Conservation (phyloP, 2,888 invertebrate species). For the Dynastes hyllus region DNA sequence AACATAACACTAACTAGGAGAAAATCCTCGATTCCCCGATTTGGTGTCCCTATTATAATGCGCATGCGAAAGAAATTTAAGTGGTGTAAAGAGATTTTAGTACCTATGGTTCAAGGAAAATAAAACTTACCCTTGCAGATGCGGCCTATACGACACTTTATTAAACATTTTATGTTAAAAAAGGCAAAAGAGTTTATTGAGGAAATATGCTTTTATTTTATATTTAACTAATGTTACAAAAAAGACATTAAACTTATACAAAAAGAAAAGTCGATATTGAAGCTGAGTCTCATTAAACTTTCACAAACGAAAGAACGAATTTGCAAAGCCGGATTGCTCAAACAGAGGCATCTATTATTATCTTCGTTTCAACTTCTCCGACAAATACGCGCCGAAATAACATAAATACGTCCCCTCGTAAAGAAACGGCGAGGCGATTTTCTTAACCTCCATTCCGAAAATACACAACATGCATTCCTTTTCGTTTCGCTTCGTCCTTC, state of each 20-base stretch:
- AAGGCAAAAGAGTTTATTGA: no score
- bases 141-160: no score
- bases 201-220: no score
- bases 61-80: no score
- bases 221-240: neutral
- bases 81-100: no score
- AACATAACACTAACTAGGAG: no score
- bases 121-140: no score
- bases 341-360: neutral
- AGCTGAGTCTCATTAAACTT: neutral
- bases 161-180: no score
- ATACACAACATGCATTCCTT: neutral
- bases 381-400: neutral
- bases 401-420: neutral
- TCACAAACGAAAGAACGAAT: neutral
- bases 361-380: constrained; percentile 6
- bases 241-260: neutral
- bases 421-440: neutral
- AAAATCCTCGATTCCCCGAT: no score
- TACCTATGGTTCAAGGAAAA: no score
- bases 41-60: no score
- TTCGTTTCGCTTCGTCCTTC: neutral
- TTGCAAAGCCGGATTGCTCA: neutral
- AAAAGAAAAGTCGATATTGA: neutral
- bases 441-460: neutral